Base-by-base conservation (phyloP, 2,113 vertebrate genomes). In the Phalacrocorax carbo region DNA sequence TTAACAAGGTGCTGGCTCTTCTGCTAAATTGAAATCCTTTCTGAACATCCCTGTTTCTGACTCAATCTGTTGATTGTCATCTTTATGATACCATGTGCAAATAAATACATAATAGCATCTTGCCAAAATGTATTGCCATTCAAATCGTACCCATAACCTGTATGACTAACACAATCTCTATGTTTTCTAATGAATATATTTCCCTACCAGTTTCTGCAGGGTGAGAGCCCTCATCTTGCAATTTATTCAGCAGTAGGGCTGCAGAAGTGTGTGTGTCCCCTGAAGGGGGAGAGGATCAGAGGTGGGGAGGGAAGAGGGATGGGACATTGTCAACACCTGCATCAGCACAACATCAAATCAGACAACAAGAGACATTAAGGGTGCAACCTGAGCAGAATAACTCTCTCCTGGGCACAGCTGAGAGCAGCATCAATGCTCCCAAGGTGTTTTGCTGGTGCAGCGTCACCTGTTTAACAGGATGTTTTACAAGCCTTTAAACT, bases 21-120 rank as follows among this genome's bases (percentile, higher is more conserved):
- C 82, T 82, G 79, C 76, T 83, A 78, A 83, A 90, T 66, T 60
- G 92, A 92, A 93, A 94, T 86, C n/a, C 38, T 86, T 88, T 81
- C 75, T 70, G 79, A 88, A 88, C 6, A 0, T 66, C 42, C 62
- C 58, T 3, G 5, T 55, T 90, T 82, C 71, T 90, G 82, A 83
- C 82, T 86, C 86, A 80, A 55, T 54, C 79, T 62, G 62, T 83
- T 88, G 82, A 93, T 94, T 88, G 87, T 86, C 93, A 88, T 71
- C 82, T 93, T 77, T 75, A 48, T 87, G 86, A 27, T 30, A 54
- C 69, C 51, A 11, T 22, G 79, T 90, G 86, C 79, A 95, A 90
- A 86, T 69, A 94, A 93, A 93, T 65, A 55, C 82, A 38, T 92
- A 88, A 90, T 60, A 95, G 90, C 87, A 88, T 81, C 94, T 93